phyloP scores from a whole-genome alignment of 2,888 invertebrate genomes.

The Mesorhabditis belari region DNA sequence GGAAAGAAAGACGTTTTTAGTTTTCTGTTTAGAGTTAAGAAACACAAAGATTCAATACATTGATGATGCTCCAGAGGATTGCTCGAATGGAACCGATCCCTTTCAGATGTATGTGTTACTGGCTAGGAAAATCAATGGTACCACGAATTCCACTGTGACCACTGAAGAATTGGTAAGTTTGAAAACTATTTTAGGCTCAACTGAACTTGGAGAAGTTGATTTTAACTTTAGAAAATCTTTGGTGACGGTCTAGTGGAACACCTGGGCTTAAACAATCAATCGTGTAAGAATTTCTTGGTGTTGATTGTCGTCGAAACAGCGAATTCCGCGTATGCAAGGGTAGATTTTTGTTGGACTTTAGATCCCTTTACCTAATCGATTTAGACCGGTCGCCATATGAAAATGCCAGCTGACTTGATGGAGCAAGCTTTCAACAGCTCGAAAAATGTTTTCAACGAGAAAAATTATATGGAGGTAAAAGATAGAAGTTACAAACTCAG shows the following conservation, averaged over 20 bases:
- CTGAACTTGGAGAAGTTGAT: neutral
- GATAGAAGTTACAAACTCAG: conserved; percentile 15
- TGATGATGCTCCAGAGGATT: conserved; percentile 40
- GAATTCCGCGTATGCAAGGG: neutral
- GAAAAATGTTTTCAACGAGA: conserved; percentile 40
- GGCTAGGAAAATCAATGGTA: conserved; percentile 45
- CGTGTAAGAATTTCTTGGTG: neutral
- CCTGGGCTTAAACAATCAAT: neutral
- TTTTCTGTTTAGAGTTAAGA: conserved; percentile 18
- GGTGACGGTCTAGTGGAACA: neutral
- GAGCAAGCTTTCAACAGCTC: neutral
- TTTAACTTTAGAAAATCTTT: neutral
- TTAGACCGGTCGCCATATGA: neutral
- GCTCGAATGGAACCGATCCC: conserved; percentile 34
- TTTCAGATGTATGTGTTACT: conserved; percentile 46
- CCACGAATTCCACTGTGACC: conserved; percentile 42
- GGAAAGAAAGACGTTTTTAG: too few species aligned
- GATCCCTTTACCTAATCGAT: neutral
- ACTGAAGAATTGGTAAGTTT: conserved; percentile 40
- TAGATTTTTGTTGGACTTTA: neutral
- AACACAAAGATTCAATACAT: conserved; percentile 40
- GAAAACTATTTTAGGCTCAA: neutral
- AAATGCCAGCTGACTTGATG: neutral
- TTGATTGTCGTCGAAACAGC: neutral
- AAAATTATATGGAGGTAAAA: conserved; percentile 50